A percentile compares a stretch with the other conserved stretches of the same genome.
phyloP scores from a whole-genome alignment of 2,888 invertebrate genomes.

The Oligia fasciuncula region DNA sequence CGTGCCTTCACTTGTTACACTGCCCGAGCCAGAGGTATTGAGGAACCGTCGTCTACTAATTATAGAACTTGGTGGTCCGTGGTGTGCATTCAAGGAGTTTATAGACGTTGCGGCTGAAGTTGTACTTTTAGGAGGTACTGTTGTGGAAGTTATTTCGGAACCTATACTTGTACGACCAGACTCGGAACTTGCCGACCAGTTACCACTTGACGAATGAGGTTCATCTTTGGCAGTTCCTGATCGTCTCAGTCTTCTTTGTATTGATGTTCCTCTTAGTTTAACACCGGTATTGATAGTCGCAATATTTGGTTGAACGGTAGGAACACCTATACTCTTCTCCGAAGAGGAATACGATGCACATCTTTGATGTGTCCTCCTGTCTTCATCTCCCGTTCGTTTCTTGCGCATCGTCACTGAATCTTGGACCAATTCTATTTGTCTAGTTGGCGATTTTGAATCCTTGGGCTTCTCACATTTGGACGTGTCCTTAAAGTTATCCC shows the following conservation, averaged over 20 bases:
- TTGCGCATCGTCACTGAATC: conserved; percentile 92
- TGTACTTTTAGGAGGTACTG: conserved; percentile 93
- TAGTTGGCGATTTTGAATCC: conserved; percentile 82
- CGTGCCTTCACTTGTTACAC: conserved; percentile 96
- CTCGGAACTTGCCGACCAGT: conserved; percentile 98
- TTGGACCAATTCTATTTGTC: conserved; percentile 91
- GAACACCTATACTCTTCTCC: conserved; percentile 92
- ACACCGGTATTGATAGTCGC: conserved; percentile 91
- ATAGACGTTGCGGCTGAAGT: conserved; percentile 92
- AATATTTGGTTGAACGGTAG: conserved; percentile 86
- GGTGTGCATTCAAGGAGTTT: conserved; percentile 91
- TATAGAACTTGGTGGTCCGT: conserved; percentile 92
- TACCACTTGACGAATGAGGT: conserved; percentile 97
- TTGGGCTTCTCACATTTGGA: conserved; percentile 82
- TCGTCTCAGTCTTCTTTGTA: conserved; percentile 92
- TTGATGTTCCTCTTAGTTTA: conserved; percentile 93
- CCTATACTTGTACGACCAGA: conserved; percentile 96
- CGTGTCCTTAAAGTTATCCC: conserved; percentile 86
- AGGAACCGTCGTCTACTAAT: conserved; percentile 92
- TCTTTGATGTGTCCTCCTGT: conserved; percentile 93
- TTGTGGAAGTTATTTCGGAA: conserved; percentile 93
- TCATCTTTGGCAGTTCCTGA: conserved; percentile 93
- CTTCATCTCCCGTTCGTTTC: conserved; percentile 90
- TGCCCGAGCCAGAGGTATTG: conserved; percentile 94
- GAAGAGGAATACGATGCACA: conserved; percentile 94